Evolutionary conservation across 2,113 vertebrate genomes (phyloP).

Genomic region (Pitta sordida): DNA sequence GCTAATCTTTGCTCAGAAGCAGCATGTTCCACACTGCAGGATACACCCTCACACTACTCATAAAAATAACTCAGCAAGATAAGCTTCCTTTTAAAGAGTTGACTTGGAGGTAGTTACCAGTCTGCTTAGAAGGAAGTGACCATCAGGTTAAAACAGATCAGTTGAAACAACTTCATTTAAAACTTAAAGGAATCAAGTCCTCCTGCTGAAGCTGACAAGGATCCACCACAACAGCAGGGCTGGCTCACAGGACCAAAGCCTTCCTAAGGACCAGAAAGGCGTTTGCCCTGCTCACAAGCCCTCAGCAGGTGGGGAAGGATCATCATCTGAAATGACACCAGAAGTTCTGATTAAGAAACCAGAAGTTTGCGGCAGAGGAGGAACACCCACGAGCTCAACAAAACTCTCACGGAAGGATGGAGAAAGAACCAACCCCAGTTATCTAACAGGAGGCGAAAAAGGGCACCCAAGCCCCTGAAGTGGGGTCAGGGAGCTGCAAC

Average conservation of each 20-base stretch:
- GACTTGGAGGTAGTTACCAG: neutral
- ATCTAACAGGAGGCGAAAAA: neutral
- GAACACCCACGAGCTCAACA: neutral
- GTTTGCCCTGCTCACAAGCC: neutral
- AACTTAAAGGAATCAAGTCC: neutral
- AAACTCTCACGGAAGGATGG: neutral
- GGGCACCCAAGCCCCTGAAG: neutral
- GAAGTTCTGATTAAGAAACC: neutral
- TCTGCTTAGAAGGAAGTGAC: neutral
- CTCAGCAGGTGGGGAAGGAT: neutral
- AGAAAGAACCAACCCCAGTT: neutral
- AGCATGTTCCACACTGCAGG: neutral
- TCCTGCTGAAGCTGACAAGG: neutral
- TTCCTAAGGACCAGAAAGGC: neutral
- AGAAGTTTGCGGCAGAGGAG: neutral
- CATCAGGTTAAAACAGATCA: neutral
- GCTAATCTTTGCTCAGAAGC: neutral
- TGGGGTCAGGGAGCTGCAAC: neutral
- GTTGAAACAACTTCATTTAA: neutral
- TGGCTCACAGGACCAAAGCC: neutral
- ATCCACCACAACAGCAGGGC: rapidly evolving
- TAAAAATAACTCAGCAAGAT: neutral
- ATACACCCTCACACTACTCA: neutral
- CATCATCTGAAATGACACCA: neutral
- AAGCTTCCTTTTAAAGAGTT: neutral